A percentile compares a stretch with the other conserved stretches of the same genome.
phyloP scores from a whole-genome alignment of 2,888 invertebrate species.

The Eupithecia exiguata region DNA sequence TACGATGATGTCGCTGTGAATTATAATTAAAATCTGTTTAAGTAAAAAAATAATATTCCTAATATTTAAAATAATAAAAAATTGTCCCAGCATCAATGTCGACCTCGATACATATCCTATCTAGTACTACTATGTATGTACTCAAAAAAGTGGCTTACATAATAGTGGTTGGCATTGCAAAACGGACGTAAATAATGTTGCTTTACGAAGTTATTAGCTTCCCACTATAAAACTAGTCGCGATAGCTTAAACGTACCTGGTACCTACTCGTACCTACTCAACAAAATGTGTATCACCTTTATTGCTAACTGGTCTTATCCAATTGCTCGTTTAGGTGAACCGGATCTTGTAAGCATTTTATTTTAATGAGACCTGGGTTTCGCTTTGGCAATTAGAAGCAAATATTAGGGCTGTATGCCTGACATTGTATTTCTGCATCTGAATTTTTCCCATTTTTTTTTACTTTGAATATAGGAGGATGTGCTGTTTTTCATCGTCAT shows the following conservation, averaged over 20 bases:
- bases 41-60: no score
- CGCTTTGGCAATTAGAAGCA: neutral
- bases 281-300: slow-evolving; percentile 12
- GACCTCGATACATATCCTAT: no score
- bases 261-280: neutral
- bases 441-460: neutral
- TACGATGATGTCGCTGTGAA: neutral
- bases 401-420: neutral
- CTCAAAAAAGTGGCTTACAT: neutral
- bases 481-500: no score
- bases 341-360: slow-evolving; percentile 18
- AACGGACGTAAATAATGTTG: neutral
- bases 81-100: no score
- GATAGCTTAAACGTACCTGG: neutral
- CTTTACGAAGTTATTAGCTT: neutral
- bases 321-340: slow-evolving; percentile 17
- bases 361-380: neutral
- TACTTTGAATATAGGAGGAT: no score
- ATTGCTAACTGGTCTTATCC: slow-evolving; percentile 20
- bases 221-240: neutral
- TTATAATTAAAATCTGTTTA: no score
- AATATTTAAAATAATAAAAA: no score
- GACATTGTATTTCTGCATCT: neutral
- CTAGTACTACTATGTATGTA: no score
- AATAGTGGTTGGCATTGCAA: neutral